Percentiles rank a stretch among this genome's conserved stretches.
These are phyloP conservation scores for Rhaphigaster nebulosa DNA, from an alignment of 2,888 invertebrate genomes.

Conservation along the genomic window DNA sequence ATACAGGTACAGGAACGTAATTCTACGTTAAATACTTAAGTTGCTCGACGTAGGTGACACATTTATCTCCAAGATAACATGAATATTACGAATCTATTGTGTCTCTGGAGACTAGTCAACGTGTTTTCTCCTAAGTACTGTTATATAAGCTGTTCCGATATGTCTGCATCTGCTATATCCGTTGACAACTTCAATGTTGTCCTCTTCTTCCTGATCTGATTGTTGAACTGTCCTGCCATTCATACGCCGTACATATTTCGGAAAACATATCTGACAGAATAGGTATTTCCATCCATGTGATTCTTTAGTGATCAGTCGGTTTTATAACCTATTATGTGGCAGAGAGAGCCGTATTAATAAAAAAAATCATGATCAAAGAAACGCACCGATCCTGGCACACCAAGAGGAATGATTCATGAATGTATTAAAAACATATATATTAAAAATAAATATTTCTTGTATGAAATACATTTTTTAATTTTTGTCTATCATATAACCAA, in stretches of 20 bases:
- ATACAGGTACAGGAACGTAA: no score
- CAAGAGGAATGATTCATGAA: no score
- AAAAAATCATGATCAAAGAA: neutral
- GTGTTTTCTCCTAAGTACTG: neutral
- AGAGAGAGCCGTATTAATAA: neutral
- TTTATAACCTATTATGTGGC: neutral
- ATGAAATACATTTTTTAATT: no score
- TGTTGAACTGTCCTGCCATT: neutral
- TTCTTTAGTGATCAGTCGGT: neutral
- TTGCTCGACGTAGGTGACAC: no score
- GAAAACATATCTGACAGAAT: neutral
- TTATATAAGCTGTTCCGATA: neutral
- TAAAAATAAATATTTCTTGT: neutral
- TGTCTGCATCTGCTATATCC: neutral
- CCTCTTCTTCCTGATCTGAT: neutral
- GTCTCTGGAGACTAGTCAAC: neutral
- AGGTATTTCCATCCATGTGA: neutral
- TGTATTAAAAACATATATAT: no score
- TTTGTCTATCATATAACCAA: no score
- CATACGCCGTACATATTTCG: neutral
- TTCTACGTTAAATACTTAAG: no score
- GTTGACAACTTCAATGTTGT: neutral
- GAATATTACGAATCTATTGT: neutral
- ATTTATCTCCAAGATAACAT: no score
- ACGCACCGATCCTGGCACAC: neutral